phyloP scores from a whole-genome alignment of 2,888 invertebrate species.

The Philopedon plagiatum region DNA sequence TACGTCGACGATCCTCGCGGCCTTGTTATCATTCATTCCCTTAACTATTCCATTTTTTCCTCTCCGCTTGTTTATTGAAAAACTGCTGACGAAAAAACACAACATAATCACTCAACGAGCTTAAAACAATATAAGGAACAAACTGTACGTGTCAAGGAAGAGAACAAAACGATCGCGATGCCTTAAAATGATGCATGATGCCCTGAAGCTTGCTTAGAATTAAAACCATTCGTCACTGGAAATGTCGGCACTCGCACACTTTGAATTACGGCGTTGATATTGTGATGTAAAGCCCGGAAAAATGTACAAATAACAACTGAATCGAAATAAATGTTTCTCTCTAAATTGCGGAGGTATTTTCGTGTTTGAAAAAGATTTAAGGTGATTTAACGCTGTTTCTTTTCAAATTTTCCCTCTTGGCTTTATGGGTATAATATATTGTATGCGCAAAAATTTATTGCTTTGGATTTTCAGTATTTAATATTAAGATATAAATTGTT shows the following conservation, averaged over 20 bases:
- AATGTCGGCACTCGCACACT: conserved; percentile 28
- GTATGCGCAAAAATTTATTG: too few species aligned
- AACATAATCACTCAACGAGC: too few species aligned
- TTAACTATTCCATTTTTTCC: too few species aligned
- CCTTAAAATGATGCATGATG: conserved; percentile 39
- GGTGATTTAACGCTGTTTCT: conserved; percentile 5
- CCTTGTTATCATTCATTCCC: too few species aligned
- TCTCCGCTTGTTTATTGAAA: too few species aligned
- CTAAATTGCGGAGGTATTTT: conserved; percentile 28
- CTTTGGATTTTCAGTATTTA: too few species aligned
- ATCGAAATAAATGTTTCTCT: conserved; percentile 22
- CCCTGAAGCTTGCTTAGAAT: conserved; percentile 37
- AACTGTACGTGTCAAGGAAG: conserved; percentile 22
- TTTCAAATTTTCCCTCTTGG: too few species aligned
- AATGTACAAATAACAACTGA: conserved; percentile 35
- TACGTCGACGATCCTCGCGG: too few species aligned
- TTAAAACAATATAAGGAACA: conserved; percentile 11
- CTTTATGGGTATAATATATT: too few species aligned
- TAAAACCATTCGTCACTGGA: conserved; percentile 41
- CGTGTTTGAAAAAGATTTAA: conserved; percentile 21
- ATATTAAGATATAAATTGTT: too few species aligned
- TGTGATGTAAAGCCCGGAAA: conserved; percentile 32
- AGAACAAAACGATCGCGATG: conserved; percentile 30
- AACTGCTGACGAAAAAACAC: too few species aligned
- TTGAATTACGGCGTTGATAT: conserved; percentile 40